These are phyloP conservation scores for Gasterosteus aculeatus DNA, from an alignment of 2,113 vertebrate species.

Conservation along the genomic window DNA sequence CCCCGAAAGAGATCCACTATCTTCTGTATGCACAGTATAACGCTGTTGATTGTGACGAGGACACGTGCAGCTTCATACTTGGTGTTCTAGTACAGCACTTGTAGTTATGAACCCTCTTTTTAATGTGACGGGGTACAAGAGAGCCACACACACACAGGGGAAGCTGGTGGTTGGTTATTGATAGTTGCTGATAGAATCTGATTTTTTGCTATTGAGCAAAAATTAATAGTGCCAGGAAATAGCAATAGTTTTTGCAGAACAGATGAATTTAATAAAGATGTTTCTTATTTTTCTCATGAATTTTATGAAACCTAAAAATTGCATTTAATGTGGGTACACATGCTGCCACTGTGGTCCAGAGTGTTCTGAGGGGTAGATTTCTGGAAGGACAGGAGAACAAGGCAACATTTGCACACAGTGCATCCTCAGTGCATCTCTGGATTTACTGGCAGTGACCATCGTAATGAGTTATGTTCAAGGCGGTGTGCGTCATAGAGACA, in stretches of 20 bases:
- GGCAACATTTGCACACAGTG: neutral
- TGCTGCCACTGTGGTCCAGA: neutral
- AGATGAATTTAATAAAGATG: neutral
- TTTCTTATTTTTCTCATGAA: neutral
- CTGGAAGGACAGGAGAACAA: neutral
- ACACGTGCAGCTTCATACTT: neutral
- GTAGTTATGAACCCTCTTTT: neutral
- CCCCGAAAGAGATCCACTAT: neutral
- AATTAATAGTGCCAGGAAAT: neutral
- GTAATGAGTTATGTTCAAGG: neutral
- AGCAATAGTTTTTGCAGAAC: neutral
- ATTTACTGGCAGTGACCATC: neutral
- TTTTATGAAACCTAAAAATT: neutral
- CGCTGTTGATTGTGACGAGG: neutral
- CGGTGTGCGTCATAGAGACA: neutral
- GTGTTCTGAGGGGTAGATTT: neutral
- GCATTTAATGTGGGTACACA: neutral
- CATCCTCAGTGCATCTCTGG: neutral
- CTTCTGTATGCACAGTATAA: neutral
- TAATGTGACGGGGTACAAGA: too few relatives aligned
- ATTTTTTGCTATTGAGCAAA: too few relatives aligned
- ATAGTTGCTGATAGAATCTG: neutral
- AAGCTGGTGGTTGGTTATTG: too few relatives aligned
- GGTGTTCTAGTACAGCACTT: neutral
- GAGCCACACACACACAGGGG: too few relatives aligned